These are phyloP conservation scores for Scaptomyza parva DNA, from an alignment of 2,888 invertebrate genomes.

Conservation along the genomic window DNA sequence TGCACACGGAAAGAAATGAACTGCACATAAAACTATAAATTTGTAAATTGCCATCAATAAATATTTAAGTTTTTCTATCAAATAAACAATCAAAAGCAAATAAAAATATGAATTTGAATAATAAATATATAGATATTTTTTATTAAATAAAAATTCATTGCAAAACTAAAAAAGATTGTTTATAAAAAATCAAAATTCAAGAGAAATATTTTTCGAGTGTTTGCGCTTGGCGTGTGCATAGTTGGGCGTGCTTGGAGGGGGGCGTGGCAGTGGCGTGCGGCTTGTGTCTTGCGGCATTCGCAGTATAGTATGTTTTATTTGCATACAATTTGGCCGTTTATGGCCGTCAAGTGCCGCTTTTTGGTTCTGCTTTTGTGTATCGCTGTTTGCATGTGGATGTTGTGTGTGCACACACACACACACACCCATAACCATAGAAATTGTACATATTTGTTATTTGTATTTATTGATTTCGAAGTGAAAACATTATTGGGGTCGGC, in stretches of 20 bases:
- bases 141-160: neutral
- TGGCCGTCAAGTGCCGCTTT: slow-evolving; percentile 48
- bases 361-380: slow-evolving; percentile 20
- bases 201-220: neutral
- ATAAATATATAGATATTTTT: no score
- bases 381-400: slow-evolving; percentile 20
- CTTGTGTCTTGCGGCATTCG: slow-evolving; percentile 51
- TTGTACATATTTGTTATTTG: slow-evolving; percentile 67
- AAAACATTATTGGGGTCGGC: slow-evolving; percentile 75
- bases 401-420: slow-evolving; percentile 1
- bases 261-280: slow-evolving; percentile 18
- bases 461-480: slow-evolving; percentile 77
- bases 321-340: slow-evolving; percentile 75
- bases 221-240: neutral
- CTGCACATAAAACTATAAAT: no score
- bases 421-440: neutral
- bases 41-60: neutral
- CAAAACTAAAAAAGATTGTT: neutral
- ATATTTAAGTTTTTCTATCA: no score
- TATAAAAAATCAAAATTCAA: neutral
- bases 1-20: neutral
- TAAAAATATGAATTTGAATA: no score
- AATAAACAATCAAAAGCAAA: neutral
- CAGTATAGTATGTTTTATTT: slow-evolving; percentile 68
- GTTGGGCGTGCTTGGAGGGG: slow-evolving; percentile 13